Evolutionary conservation across 2,888 invertebrate species (phyloP), one percentile per base, ranked within the genome.

Genomic region (Mellilla xanthometata): DNA sequence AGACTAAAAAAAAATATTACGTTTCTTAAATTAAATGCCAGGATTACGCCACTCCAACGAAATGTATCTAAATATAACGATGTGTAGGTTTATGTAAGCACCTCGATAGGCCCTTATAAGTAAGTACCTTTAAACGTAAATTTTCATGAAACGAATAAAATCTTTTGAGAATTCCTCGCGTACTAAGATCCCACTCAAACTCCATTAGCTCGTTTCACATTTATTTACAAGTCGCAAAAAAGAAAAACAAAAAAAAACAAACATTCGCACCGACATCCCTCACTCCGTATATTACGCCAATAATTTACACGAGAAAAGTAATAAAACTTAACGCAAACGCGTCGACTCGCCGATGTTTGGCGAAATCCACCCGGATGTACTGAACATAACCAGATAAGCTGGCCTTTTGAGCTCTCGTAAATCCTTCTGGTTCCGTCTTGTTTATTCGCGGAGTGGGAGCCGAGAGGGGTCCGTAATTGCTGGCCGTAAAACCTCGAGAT

Each of bases 281-380:
- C 60, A 56, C 59, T 66, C 65, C 4, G 62, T 78, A 80, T 76
- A 83, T 80, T 72, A 78, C 74, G 72, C 72, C 69, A 76, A 81
- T 79, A 83, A 83, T 84, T 83, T 80, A 80, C 76, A 79, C 77
- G 72, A 75, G 71, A 77, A 76, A 81, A 82, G 82, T 78, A 80
- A 82, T 85, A 84, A 87, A 87, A 86, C 84, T 85, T 85, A 81
- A 85, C 79, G 79, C 76, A 78, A 79, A 77, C 77, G 72, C 76
- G 69, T 70, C 71, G 72, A 72, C 64, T 76, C 66, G 62, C 65
- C 76, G 72, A 67, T 83, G 81, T 85, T 84, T 81, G 81, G 76
- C 72, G 77, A 80, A 81, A 81, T 83, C 77, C 72, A 70, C 60
- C 63, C 60, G 55, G 64, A 64, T 61, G 65, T 65, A 67, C 70